Conservation (phyloP, 2,888 invertebrate species). For the Heliconius cydno region DNA sequence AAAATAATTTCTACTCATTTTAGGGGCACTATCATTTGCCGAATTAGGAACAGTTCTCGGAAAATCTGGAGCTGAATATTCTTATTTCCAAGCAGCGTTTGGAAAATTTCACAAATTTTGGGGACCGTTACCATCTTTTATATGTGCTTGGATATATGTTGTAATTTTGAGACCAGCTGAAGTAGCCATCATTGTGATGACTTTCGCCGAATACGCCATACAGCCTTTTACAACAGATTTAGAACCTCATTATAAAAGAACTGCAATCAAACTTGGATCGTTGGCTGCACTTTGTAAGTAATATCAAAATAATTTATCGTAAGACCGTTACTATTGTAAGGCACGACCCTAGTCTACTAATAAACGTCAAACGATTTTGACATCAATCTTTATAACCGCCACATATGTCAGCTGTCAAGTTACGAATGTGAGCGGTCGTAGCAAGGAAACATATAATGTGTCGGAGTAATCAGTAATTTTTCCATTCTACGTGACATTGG, state of each 20-base stretch:
- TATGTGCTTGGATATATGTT: constrained; percentile 90
- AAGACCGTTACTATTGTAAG: not conserved
- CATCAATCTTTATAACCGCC: not conserved
- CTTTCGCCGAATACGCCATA: constrained; percentile 89
- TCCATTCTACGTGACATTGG: too few relatives aligned
- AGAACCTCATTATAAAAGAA: constrained; percentile 70
- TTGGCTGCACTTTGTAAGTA: constrained; percentile 85
- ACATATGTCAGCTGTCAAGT: not conserved
- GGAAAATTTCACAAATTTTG: constrained; percentile 86
- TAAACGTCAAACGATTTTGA: not conserved
- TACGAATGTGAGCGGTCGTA: not conserved
- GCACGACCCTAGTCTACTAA: not conserved
- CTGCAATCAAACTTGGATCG: constrained; percentile 85
- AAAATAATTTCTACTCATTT: constrained; percentile 50
- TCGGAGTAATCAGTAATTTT: too few relatives aligned
- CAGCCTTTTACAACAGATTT: constrained; percentile 84
- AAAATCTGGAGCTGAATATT: constrained; percentile 91
- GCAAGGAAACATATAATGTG: too few relatives aligned
- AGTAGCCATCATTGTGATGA: constrained; percentile 89
- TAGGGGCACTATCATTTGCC: constrained; percentile 91
- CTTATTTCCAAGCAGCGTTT: constrained; percentile 90
- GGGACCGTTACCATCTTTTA: constrained; percentile 89
- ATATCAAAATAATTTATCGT: not conserved
- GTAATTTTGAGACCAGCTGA: constrained; percentile 89
- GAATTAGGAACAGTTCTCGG: constrained; percentile 91